Conservation (phyloP, 2,888 invertebrate species). For the Smittia aterrima region DNA sequence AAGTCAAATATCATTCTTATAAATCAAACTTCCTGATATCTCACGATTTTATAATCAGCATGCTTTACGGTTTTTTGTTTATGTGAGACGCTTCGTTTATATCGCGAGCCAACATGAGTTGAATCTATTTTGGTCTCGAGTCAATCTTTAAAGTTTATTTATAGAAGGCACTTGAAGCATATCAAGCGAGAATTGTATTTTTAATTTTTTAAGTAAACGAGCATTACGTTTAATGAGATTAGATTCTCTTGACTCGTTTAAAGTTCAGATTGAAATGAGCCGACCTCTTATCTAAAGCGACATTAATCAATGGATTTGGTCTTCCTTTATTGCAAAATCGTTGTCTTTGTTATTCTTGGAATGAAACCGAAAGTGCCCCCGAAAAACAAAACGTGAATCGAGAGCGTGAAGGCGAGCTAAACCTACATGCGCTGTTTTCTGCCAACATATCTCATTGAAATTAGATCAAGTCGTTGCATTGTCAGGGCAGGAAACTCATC, state of each 20-base stretch:
- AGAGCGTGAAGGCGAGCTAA: background rate
- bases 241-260: background rate
- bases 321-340: background rate
- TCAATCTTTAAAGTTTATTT: too few species aligned
- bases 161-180: background rate
- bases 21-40: background rate
- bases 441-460: background rate
- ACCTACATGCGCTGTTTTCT: conserved; percentile 4
- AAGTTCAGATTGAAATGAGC: background rate
- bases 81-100: background rate
- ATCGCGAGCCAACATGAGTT: background rate
- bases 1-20: background rate
- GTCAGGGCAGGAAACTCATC: background rate
- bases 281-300: background rate
- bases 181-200: background rate
- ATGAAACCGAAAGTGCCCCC: conserved; percentile 17
- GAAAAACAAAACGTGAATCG: background rate
- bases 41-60: background rate
- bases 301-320: background rate
- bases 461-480: conserved; percentile 5
- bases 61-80: background rate
- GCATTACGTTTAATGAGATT: background rate
- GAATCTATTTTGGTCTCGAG: background rate
- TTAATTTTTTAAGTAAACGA: background rate
- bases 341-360: background rate